Base-by-base conservation (phyloP, 2,797 vertebrate species). In the Enoplosus armatus region DNA sequence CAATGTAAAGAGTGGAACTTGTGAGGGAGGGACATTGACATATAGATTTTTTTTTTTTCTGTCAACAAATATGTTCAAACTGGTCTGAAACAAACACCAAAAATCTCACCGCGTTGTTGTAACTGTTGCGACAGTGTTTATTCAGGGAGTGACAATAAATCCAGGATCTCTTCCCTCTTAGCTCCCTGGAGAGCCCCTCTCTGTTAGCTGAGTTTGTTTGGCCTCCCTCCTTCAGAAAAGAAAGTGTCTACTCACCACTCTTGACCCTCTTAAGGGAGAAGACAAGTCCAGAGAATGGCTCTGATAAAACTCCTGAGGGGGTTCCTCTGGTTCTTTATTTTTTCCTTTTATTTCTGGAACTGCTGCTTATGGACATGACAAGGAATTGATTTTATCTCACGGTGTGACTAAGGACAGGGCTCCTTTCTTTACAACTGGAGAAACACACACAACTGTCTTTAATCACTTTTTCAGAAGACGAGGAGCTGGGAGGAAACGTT, bases 231-330 rank as follows among this genome's bases (percentile, higher is more conserved):
- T 87, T 82, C 70, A 74, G 56, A 75, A 59, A 81, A 61, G 73
- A 86, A 87, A 91, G 83, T 80, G 82, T 84, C 63, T 80, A 65
- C 75, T 84, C 65, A 67, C 70, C 60, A 79, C 84, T 79, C 85
- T 87, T 92, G 88, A 90, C 88, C 90, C 79, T 90, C 85, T 87
- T 80, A 68, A 77, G 69, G 69, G 74, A 79, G 55, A 82, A 67
- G 70, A 82, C 62, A 74, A 78, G 71, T 81, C 75, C 54, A 60
- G 58, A 85, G 75, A 86, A 83, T 61, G 68, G 77, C 73, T 76
- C 64, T 61, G 79, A 79, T 73, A 77, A 77, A 83, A 67, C 73
- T 80, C 75, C 74, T 72, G 29, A 80, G 75, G 65, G 77, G 48
- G 26, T 68, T 65, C n/a, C 53, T 55, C 63, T 66, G 55, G 15